Evolutionary conservation across 2,888 invertebrate species (phyloP).

Genomic region (Tineola bisselliella): DNA sequence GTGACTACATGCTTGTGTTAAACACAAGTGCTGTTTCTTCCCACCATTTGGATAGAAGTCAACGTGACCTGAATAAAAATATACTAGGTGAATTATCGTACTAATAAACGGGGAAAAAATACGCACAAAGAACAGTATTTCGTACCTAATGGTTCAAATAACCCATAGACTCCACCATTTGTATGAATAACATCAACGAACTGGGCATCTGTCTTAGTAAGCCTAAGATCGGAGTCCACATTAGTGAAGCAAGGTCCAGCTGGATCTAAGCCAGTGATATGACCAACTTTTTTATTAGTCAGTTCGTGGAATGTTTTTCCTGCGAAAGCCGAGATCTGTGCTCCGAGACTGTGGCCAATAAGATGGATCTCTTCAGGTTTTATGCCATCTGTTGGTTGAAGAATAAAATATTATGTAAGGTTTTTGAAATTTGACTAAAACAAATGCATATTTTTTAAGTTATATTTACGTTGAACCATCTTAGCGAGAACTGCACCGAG

Average conservation of each 20-base stretch:
- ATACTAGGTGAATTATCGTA: too few relatives aligned
- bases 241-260: constrained; percentile 55
- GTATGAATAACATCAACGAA: constrained; percentile 50
- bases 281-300: constrained; percentile 34
- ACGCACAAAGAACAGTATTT: too few relatives aligned
- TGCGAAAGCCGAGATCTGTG: constrained; percentile 46
- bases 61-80: constrained; percentile 35
- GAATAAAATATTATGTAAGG: neutral
- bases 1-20: constrained; percentile 49
- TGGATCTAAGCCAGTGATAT: constrained; percentile 49
- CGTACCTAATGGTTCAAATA: constrained; percentile 38
- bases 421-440: neutral
- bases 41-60: constrained; percentile 56
- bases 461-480: constrained; percentile 10
- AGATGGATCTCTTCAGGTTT: constrained; percentile 37
- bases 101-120: too few relatives aligned
- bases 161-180: constrained; percentile 43
- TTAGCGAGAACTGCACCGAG: constrained; percentile 17
- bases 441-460: too few relatives aligned
- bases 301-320: constrained; percentile 34
- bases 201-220: constrained; percentile 35
- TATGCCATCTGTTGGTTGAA: constrained; percentile 31
- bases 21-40: constrained; percentile 43
- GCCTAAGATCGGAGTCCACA: constrained; percentile 27
- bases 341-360: constrained; percentile 54